These are phyloP conservation scores for Simalia tracyae DNA, from an alignment of 2,797 vertebrate genomes.

Conservation along the genomic window DNA sequence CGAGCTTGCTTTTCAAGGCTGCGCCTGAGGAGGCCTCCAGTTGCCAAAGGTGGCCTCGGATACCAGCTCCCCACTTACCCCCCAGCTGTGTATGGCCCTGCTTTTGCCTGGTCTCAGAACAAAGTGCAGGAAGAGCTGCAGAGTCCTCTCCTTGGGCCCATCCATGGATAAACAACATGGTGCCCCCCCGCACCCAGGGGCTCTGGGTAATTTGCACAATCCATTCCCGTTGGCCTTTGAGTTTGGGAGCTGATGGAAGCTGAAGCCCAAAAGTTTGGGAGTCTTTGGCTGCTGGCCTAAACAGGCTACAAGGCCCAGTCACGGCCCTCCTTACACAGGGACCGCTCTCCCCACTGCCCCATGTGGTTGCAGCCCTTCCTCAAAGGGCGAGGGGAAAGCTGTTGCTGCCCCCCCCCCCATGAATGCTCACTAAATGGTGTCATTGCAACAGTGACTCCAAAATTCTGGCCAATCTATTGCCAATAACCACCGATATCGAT, in stretches of 20 bases:
- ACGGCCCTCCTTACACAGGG: rapidly evolving
- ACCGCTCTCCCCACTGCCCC: background rate
- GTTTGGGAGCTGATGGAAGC: background rate
- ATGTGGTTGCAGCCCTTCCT: background rate
- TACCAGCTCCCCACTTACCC: no score
- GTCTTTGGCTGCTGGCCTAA: background rate
- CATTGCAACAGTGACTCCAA: background rate
- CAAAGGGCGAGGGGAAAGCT: background rate
- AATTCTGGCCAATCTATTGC: background rate
- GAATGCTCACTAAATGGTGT: background rate
- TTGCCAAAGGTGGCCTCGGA: background rate
- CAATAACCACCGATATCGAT: background rate
- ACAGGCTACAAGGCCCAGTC: background rate
- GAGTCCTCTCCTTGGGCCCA: background rate
- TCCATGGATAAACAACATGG: background rate
- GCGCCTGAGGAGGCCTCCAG: background rate
- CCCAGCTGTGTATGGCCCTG: background rate
- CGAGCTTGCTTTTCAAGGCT: background rate
- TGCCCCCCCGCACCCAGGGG: background rate
- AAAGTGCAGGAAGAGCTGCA: background rate
- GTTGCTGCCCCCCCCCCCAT: background rate
- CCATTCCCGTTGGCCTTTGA: background rate
- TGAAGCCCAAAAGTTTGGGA: background rate
- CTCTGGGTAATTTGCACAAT: background rate
- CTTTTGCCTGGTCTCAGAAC: background rate